Conservation (phyloP, 2,113 vertebrate species). For the Ardeotis arabs region DNA sequence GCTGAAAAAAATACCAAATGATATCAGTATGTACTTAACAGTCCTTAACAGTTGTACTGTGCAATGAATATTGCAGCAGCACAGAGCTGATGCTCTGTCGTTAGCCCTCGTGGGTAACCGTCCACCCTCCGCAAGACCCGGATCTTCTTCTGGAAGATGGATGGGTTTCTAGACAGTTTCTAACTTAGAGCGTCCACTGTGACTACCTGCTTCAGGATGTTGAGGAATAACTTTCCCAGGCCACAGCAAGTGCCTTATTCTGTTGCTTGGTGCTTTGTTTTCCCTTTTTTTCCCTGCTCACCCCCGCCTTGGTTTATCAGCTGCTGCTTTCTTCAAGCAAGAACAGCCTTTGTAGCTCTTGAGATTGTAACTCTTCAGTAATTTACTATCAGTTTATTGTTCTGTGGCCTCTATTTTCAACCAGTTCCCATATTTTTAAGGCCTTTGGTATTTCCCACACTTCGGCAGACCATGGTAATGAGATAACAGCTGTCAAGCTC, state of each 20-base stretch:
- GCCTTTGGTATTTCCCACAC: background rate
- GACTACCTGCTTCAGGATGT: background rate
- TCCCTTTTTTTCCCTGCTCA: fast-evolving
- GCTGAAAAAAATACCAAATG: background rate
- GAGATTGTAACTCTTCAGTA: background rate
- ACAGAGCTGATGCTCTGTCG: background rate
- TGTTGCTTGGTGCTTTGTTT: background rate
- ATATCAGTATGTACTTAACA: background rate
- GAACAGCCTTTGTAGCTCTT: background rate
- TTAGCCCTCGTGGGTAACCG: too few relatives aligned
- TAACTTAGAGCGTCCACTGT: background rate
- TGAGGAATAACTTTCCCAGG: background rate
- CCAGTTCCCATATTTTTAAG: background rate
- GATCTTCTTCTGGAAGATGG: background rate
- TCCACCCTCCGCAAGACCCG: background rate
- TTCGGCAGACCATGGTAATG: background rate
- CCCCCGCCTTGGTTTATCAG: background rate
- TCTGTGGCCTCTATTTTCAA: background rate
- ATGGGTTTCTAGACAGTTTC: background rate
- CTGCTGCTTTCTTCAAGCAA: background rate
- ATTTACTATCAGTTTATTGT: background rate
- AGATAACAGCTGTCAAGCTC: background rate
- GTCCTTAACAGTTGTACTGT: too few relatives aligned
- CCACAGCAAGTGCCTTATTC: background rate
- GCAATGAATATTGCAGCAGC: too few relatives aligned